These are phyloP conservation scores for Chondrilla cf. caribensis DNA, from an alignment of 37 sponge, comb jelly and placozoan species.

Conservation along the genomic window DNA sequence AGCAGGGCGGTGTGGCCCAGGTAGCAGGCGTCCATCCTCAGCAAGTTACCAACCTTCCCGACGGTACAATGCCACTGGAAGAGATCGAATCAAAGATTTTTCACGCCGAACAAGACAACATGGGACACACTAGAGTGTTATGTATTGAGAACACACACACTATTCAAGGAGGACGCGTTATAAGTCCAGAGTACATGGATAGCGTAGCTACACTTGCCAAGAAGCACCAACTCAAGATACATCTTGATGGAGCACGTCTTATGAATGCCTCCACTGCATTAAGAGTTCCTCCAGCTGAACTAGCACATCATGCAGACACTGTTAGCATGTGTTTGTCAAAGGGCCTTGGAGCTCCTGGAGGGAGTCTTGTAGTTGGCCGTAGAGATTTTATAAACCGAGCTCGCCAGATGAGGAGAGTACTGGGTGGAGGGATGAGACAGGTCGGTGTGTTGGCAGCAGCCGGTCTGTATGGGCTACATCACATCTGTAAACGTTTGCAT, in stretches of 20 bases:
- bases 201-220: conserved; percentile 6
- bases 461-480: conserved; percentile 64
- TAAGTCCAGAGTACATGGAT: conserved; percentile 17
- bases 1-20: conserved; percentile 27
- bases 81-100: conserved; percentile 49
- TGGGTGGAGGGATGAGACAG: conserved; percentile 59
- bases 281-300: conserved; percentile 20
- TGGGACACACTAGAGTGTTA: conserved; percentile 32
- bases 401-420: not conserved
- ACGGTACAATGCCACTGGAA: conserved; percentile 51
- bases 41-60: conserved; percentile 21
- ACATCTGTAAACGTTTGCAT: conserved; percentile 40
- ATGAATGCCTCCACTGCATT: conserved; percentile 44
- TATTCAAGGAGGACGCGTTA: conserved; percentile 21
- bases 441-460: conserved; percentile 76
- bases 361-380: conserved; percentile 29
- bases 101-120: conserved; percentile 34
- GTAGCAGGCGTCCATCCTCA: conserved; percentile 29
- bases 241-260: conserved; percentile 50
- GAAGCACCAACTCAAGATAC: conserved; percentile 22
- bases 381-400: conserved; percentile 29
- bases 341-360: conserved; percentile 37
- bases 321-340: conserved; percentile 47
- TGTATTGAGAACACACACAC: conserved; percentile 45
- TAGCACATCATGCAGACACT: conserved; percentile 27